A percentile compares a stretch with the other conserved stretches of the same genome.
phyloP scores from a whole-genome alignment of 2,888 invertebrate genomes.

The Macaria notata region DNA sequence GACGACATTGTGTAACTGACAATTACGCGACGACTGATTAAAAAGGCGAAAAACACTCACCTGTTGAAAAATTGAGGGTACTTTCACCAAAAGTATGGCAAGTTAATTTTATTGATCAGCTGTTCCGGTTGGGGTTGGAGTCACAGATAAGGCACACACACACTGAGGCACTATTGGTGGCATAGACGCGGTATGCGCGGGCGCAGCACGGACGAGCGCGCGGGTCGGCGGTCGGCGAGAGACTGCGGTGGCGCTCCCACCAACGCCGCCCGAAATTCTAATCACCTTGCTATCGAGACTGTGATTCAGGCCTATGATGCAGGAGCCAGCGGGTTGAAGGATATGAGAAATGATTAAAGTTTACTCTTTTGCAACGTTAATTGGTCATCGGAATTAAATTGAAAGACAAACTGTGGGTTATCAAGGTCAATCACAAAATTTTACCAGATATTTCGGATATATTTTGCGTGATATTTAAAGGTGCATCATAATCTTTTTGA shows the following conservation, averaged over 20 bases:
- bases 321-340: slow-evolving; percentile 47
- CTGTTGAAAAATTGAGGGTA: slow-evolving; percentile 64
- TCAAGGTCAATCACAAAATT: too few species aligned
- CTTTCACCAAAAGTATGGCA: slow-evolving; percentile 19
- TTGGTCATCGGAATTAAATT: too few species aligned
- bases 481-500: too few species aligned
- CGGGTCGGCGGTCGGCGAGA: slow-evolving; percentile 69
- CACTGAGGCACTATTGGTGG: slow-evolving; percentile 61
- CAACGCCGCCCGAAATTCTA: slow-evolving; percentile 70
- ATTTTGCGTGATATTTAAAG: too few species aligned
- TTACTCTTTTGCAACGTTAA: too few species aligned
- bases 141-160: slow-evolving; percentile 62
- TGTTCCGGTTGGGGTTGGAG: neutral
- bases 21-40: slow-evolving; percentile 62
- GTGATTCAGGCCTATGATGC: slow-evolving; percentile 48
- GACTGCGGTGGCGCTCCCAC: slow-evolving; percentile 75
- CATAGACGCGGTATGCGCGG: slow-evolving; percentile 49
- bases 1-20: slow-evolving; percentile 52
- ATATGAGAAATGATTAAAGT: too few species aligned
- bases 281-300: slow-evolving; percentile 77
- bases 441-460: too few species aligned
- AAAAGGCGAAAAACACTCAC: slow-evolving; percentile 70
- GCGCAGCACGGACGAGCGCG: slow-evolving; percentile 67
- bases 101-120: neutral
- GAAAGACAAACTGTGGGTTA: too few species aligned